A percentile compares a stretch with the other conserved stretches of the same genome.
Evolutionary conservation across 2,113 vertebrate species (phyloP).

Genomic region (Actenoides lindsayi): DNA sequence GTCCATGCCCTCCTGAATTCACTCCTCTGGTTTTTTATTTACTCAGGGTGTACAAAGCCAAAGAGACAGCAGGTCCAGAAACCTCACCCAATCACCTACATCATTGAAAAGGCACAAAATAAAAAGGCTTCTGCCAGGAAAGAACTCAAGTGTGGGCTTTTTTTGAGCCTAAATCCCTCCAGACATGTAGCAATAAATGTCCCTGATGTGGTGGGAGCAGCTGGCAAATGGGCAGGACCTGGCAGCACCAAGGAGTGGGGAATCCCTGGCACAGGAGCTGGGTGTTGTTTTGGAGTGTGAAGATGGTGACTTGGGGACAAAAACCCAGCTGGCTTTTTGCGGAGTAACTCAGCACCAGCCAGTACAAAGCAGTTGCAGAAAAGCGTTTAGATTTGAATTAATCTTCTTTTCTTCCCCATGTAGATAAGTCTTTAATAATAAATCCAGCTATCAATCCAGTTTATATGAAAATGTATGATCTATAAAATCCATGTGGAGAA

Average conservation of each 20-base stretch:
- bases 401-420: background rate
- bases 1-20: background rate
- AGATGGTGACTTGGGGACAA: background rate
- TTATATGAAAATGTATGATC: background rate
- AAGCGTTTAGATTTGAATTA: background rate
- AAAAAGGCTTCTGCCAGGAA: background rate
- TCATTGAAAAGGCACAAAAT: background rate
- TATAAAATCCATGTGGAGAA: conserved; percentile 21
- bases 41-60: background rate
- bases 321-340: background rate
- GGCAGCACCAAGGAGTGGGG: background rate
- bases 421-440: background rate
- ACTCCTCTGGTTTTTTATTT: background rate
- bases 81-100: accelerated
- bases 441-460: background rate
- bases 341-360: background rate
- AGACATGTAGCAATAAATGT: background rate
- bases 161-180: background rate
- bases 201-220: background rate
- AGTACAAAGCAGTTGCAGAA: background rate
- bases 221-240: background rate
- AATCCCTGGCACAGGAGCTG: background rate
- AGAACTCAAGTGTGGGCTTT: background rate
- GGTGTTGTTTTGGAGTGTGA: background rate
- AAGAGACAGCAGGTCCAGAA: background rate